A percentile compares a stretch with the other conserved stretches of the same genome.
Conservation (phyloP, 1,140 invertebrate genomes). For the Temnothorax nylanderi region DNA sequence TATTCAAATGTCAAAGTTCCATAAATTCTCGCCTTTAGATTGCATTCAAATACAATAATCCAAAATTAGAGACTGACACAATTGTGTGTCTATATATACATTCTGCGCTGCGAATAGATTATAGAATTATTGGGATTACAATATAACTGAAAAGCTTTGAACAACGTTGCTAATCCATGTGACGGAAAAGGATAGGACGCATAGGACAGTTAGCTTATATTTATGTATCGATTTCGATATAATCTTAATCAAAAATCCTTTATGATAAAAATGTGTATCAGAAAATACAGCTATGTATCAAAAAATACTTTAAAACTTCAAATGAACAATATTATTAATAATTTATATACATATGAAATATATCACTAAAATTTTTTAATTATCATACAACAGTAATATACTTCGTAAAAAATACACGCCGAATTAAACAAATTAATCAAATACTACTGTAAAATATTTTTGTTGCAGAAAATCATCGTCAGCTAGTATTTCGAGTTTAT, state of each 20-base stretch:
- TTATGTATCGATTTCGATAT: not conserved
- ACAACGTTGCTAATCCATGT: not conserved
- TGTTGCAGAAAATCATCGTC: not conserved
- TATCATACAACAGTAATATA: not conserved
- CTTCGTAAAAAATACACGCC: not conserved
- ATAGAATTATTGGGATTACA: conserved; percentile 4
- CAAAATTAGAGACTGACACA: conserved; percentile 14
- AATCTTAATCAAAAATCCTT: not conserved
- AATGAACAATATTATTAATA: not conserved
- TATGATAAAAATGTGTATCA: not conserved
- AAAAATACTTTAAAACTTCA: not conserved
- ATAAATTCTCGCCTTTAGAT: not conserved
- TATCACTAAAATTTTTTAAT: not conserved
- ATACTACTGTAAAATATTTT: not conserved
- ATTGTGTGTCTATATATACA: not conserved
- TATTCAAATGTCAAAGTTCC: conserved; percentile 3
- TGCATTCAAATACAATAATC: not conserved
- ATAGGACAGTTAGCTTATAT: not conserved
- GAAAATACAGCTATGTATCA: not conserved
- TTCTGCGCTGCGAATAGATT: not conserved
- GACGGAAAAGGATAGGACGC: not conserved
- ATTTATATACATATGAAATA: not conserved
- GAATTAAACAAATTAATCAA: not conserved
- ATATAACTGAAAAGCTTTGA: conserved; percentile 10
- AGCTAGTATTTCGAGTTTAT: conserved; percentile 37